Evolutionary conservation across 64 coral and sea anemone species (phyloP).

Genomic region (Porites australiensis): DNA sequence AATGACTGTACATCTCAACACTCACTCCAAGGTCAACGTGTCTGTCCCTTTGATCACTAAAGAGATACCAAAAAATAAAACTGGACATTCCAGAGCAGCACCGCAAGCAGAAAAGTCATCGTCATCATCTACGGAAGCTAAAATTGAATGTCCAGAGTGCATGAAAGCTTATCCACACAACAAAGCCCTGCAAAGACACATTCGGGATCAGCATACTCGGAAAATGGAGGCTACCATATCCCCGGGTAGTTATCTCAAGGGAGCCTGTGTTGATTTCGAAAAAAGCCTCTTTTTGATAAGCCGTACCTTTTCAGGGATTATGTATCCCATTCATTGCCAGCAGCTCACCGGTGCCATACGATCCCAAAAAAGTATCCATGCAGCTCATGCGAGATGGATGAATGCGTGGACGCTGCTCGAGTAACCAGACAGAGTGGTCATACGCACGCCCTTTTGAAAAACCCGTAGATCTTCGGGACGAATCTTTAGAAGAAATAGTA

Average conservation of each 20-base stretch:
- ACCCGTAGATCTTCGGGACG: background rate
- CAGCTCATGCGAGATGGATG: slow-evolving; percentile 1
- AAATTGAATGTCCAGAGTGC: background rate
- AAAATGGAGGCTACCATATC: background rate
- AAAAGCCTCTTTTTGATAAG: slow-evolving; percentile 33
- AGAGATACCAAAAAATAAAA: too few species aligned
- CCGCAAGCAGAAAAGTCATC: too few species aligned
- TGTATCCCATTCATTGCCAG: slow-evolving; percentile 20
- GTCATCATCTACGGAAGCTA: background rate
- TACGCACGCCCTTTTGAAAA: background rate
- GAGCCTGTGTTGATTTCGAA: slow-evolving; percentile 37
- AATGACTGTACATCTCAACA: too few species aligned
- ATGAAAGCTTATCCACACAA: background rate
- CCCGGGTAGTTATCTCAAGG: background rate
- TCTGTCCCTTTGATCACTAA: too few species aligned
- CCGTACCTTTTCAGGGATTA: background rate
- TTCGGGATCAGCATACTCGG: slow-evolving; percentile 29
- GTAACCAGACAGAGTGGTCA: slow-evolving; percentile 1
- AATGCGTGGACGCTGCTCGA: slow-evolving; percentile 23
- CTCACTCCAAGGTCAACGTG: too few species aligned
- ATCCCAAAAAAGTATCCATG: background rate
- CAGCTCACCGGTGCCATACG: background rate
- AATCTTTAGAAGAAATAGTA: background rate
- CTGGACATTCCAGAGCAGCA: too few species aligned
- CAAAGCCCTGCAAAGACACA: background rate